phyloP scores from a whole-genome alignment of 2,113 vertebrate genomes.

The Hoplias malabaricus region DNA sequence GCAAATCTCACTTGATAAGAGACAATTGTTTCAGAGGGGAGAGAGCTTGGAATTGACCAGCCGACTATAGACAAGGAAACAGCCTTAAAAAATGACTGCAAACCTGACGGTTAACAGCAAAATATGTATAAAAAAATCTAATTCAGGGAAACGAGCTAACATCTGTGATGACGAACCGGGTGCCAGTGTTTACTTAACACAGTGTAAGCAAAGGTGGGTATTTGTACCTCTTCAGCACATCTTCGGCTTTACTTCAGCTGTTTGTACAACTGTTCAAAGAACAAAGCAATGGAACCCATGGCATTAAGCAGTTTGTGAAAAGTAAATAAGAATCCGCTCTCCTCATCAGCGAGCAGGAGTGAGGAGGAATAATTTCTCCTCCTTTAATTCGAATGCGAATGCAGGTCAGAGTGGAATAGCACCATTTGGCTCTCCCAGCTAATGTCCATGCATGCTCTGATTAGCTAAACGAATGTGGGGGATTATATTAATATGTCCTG shows the following conservation, averaged over 20 bases:
- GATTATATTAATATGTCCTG: conserved; percentile 72
- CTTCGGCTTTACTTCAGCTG: conserved; percentile 14
- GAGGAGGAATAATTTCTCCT: conserved; percentile 65
- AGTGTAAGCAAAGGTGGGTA: conserved; percentile 36
- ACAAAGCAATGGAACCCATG: conserved; percentile 57
- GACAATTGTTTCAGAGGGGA: conserved; percentile 1
- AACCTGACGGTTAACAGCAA: neutral
- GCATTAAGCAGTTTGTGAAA: conserved; percentile 71
- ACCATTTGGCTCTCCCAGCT: conserved; percentile 74
- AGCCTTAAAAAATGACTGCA: neutral
- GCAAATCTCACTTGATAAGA: conserved; percentile 19
- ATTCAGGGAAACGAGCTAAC: neutral
- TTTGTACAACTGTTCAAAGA: conserved; percentile 47
- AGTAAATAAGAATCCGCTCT: conserved; percentile 67
- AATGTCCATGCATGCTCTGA: conserved; percentile 75
- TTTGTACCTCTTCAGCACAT: conserved; percentile 20
- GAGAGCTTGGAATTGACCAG: neutral
- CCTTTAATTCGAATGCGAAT: conserved; percentile 67
- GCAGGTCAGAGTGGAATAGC: conserved; percentile 74
- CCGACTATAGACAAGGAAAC: neutral
- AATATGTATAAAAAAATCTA: neutral
- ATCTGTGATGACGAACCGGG: neutral
- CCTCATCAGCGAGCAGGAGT: conserved; percentile 56
- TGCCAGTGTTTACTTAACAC: neutral
- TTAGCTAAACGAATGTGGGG: conserved; percentile 73